Percentiles rank a stretch among this genome's conserved stretches.
These are phyloP conservation scores for Palaemon carinicauda DNA, from an alignment of 1,140 invertebrate genomes.

Conservation along the genomic window DNA sequence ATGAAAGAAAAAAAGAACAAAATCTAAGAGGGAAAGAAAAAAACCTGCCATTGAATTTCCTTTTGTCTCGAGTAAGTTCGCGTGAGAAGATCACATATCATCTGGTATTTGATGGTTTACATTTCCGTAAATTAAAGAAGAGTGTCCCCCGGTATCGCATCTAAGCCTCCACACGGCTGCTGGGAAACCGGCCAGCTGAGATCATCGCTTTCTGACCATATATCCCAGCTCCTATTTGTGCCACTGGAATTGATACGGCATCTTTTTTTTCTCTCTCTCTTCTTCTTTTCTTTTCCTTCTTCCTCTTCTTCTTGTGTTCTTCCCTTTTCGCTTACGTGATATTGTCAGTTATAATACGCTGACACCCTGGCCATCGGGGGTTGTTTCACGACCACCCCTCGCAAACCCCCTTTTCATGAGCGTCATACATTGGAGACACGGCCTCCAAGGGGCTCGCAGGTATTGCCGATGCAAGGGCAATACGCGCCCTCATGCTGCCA, in stretches of 20 bases:
- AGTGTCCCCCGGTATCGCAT: slow-evolving; percentile 33
- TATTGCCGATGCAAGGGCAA: neutral
- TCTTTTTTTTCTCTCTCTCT: neutral
- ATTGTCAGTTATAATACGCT: too few relatives aligned
- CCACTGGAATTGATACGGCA: slow-evolving; percentile 17
- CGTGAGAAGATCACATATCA: slow-evolving; percentile 52
- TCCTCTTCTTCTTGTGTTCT: neutral
- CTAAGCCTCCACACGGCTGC: slow-evolving; percentile 10
- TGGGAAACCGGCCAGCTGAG: slow-evolving; percentile 40
- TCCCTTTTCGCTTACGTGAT: neutral
- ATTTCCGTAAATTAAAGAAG: slow-evolving; percentile 53
- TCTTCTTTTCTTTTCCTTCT: too few relatives aligned
- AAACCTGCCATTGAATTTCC: neutral
- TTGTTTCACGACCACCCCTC: too few relatives aligned
- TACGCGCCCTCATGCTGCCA: neutral
- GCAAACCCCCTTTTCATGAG: too few relatives aligned
- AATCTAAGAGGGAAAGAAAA: neutral
- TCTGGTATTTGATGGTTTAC: slow-evolving; percentile 47
- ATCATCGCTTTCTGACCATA: neutral
- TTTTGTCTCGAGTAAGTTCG: neutral
- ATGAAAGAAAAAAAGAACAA: neutral
- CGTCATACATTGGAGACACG: too few relatives aligned
- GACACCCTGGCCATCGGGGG: too few relatives aligned
- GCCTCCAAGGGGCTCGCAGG: neutral
- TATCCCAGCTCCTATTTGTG: slow-evolving; percentile 36